Conservation (phyloP, 2,797 vertebrate genomes). For the Siniperca undulata region DNA sequence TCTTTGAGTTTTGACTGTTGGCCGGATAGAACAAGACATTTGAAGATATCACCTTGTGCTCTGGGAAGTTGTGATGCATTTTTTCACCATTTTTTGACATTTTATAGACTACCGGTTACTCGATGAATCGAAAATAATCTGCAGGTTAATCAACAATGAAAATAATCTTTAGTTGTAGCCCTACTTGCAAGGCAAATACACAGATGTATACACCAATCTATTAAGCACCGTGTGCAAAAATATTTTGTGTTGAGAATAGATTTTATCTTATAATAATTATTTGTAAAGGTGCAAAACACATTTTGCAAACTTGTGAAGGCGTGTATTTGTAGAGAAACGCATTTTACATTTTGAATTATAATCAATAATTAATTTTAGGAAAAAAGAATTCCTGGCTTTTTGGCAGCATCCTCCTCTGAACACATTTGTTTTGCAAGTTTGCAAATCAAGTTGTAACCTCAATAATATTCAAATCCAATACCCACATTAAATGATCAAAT, state of each 20-base stretch:
- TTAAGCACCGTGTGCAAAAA: neutral
- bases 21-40: neutral
- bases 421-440: neutral
- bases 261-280: neutral
- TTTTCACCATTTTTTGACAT: neutral
- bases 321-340: neutral
- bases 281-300: neutral
- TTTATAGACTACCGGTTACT: neutral
- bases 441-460: neutral
- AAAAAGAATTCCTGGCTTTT: neutral
- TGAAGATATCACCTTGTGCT: neutral
- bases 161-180: neutral
- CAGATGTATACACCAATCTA: neutral
- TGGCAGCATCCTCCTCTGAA: neutral
- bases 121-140: neutral
- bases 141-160: neutral
- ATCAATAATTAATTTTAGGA: neutral
- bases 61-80: too few species aligned
- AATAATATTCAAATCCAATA: neutral
- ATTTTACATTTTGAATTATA: neutral
- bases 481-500: neutral
- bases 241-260: neutral
- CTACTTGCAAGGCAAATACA: neutral
- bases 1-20: neutral
- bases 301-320: neutral